phyloP scores from a whole-genome alignment of 2,113 vertebrate species.

The Ochotona curzoniae region DNA sequence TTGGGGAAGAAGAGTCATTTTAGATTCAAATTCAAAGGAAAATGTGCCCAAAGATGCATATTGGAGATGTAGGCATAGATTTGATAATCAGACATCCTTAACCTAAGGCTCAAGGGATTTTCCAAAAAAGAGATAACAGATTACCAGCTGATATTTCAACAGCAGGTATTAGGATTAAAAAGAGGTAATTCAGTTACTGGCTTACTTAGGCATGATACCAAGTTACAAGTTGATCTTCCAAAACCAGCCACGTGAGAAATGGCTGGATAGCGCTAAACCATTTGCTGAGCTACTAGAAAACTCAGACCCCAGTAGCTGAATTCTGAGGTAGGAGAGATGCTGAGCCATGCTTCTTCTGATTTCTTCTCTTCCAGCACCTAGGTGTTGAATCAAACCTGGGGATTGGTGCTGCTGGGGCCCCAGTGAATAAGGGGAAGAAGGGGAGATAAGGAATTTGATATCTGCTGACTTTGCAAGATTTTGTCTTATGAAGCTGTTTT shows the following conservation, averaged over 20 bases:
- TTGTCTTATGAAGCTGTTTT: neutral
- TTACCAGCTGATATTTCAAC: neutral
- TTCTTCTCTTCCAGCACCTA: neutral
- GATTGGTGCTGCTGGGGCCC: neutral
- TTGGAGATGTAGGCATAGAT: neutral
- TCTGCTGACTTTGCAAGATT: neutral
- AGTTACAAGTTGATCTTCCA: neutral
- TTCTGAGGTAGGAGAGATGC: neutral
- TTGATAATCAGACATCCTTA: neutral
- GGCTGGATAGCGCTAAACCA: neutral
- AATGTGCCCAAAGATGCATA: neutral
- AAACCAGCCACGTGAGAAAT: neutral
- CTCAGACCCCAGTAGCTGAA: neutral
- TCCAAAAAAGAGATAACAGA: neutral
- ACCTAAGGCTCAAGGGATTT: neutral
- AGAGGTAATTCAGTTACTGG: neutral
- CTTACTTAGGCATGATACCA: neutral
- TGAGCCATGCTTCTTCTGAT: neutral
- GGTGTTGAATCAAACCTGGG: fast-evolving
- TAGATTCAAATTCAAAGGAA: neutral
- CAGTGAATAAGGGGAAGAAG: neutral
- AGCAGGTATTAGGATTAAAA: neutral
- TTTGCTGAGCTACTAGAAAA: neutral
- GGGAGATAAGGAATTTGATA: neutral
- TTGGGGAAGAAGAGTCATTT: neutral